Conservation (phyloP, 2,797 vertebrate species). For the Numenius phaeopus region DNA sequence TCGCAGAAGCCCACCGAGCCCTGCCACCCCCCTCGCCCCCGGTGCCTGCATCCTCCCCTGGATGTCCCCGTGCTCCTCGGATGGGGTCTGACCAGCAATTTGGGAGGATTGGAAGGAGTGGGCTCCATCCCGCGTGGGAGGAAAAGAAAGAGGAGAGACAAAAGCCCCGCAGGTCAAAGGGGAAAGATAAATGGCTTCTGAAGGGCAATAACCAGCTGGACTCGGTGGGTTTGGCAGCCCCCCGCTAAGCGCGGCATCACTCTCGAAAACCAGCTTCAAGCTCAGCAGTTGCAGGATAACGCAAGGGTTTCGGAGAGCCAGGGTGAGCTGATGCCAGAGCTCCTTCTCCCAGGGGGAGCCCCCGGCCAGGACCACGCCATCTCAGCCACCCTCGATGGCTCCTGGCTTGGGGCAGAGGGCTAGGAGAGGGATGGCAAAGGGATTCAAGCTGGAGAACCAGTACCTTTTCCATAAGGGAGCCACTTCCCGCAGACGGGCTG, state of each 20-base stretch:
- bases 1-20: neutral
- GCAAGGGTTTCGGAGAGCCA: accelerated
- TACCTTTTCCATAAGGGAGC: neutral
- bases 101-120: neutral
- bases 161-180: neutral
- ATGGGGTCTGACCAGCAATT: neutral
- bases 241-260: conserved; percentile 26
- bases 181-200: conserved; percentile 32
- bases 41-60: accelerated
- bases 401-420: neutral
- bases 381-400: neutral
- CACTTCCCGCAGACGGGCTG: accelerated
- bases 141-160: conserved; percentile 6
- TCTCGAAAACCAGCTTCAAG: neutral
- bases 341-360: neutral
- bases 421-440: neutral
- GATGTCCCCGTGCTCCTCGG: accelerated
- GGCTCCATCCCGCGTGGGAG: neutral
- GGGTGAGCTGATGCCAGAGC: neutral
- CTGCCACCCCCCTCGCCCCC: accelerated
- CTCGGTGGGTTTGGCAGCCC: conserved; percentile 42
- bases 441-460: neutral
- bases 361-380: accelerated
- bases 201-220: conserved; percentile 46
- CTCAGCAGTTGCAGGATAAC: neutral